phyloP scores from a whole-genome alignment of 64 coral and sea anemone species.

The Hydrozoanthus tunicans region DNA sequence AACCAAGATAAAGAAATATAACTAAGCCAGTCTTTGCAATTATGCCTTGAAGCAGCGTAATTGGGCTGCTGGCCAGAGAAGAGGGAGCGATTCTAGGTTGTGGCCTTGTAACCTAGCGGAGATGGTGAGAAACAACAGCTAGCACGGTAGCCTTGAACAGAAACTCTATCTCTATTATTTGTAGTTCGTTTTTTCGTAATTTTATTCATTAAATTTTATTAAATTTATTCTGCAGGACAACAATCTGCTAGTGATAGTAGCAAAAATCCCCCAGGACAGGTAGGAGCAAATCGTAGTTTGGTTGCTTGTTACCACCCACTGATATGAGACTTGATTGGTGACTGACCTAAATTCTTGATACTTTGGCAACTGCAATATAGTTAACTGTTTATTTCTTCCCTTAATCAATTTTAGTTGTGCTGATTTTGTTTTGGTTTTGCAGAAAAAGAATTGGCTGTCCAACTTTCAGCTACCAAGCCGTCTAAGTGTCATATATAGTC shows the following conservation, averaged over 20 bases:
- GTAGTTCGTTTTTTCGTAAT: background rate
- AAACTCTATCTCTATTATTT: background rate
- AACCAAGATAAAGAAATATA: background rate
- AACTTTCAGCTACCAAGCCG: conserved; percentile 17
- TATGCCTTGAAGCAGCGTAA: background rate
- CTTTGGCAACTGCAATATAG: background rate
- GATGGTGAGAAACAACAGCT: background rate
- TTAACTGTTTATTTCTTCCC: background rate
- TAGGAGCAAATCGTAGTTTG: conserved; percentile 2
- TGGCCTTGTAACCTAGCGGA: too few species aligned
- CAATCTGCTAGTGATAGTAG: background rate
- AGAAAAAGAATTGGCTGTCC: conserved; percentile 28
- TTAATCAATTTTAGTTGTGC: background rate
- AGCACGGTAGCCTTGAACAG: background rate
- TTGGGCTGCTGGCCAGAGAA: background rate
- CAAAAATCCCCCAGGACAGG: background rate
- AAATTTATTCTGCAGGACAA: background rate
- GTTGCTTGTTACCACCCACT: background rate
- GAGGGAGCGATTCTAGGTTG: too few species aligned
- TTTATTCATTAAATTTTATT: background rate
- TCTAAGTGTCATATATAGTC: conserved; percentile 20
- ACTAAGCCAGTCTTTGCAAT: background rate
- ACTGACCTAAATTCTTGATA: background rate
- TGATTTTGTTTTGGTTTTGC: background rate
- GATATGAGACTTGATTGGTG: conserved; percentile 13